Base-by-base conservation (phyloP, 1,140 invertebrate genomes). In the Apis dorsata region DNA sequence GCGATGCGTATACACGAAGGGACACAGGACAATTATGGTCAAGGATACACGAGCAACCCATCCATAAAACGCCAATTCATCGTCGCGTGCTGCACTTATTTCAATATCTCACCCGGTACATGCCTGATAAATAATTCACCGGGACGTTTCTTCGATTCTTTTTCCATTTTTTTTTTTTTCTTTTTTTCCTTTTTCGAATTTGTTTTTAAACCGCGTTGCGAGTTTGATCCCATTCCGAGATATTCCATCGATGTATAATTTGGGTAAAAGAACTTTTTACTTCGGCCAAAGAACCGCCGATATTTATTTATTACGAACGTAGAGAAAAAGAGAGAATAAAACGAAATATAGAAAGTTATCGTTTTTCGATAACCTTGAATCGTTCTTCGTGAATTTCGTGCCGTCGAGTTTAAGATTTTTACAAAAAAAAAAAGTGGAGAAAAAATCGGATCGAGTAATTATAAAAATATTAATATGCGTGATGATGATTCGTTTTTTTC, bases 1-100 rank as follows among this genome's bases (percentile, higher is more conserved):
- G 53, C 68, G 59, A 72, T 63, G 57, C 79, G 71, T 81, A 66
- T 44, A 44, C 34, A 44, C 21, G 79, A 74, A 81, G 70, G 79
- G 79, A 81, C 79, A 28, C 79, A 44, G 62, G 51, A 80, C 79
- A 74, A 81, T 81, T 81, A 81, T 81, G 79, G 71, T 59, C 70
- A 81, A 81, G 79, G 79, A 81, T 81, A 74, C n/a, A 72, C 71
- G 53, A 34, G 21, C 53, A 17, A 44, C 78, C 55, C 63, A 62
- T 53, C 51, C 78, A 44, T 65, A 62, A 74, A 74, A 81, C 69
- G 71, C 28, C 24, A 74, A 81, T 74, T 81, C 79, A 80, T 80
- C 69, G 59, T 34, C 28, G 63, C 21, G 24, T 55, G 55, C 34
- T 63, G 55, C 68, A 59, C 69, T 79, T 71, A 69, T 69, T 69